Percentiles rank a stretch among this genome's conserved stretches.
Conservation (phyloP, 2,888 invertebrate genomes). For the Phorcus lineatus region DNA sequence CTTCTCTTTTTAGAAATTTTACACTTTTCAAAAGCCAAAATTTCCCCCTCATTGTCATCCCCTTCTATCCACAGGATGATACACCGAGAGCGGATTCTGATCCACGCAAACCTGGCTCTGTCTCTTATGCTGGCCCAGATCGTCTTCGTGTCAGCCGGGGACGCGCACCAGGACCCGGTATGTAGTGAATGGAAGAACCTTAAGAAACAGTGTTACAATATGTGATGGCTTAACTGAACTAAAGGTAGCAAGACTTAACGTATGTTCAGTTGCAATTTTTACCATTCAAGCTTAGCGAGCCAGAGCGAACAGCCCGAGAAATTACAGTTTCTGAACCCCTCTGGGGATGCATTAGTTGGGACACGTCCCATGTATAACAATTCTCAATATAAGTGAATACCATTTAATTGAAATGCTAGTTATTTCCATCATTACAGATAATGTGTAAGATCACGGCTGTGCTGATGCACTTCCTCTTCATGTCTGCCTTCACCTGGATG, state of each 20-base stretch:
- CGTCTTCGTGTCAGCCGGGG: constrained; percentile 53
- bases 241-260: too few species aligned
- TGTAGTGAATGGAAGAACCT: background rate
- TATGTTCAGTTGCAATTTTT: background rate
- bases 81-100: constrained; percentile 54
- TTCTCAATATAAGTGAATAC: too few species aligned
- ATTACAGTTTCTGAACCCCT: too few species aligned
- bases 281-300: background rate
- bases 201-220: background rate
- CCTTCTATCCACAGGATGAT: constrained; percentile 41
- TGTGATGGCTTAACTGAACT: too few species aligned
- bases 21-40: background rate
- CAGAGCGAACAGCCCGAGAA: too few species aligned
- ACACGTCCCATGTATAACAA: too few species aligned
- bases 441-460: constrained; percentile 57
- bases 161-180: constrained; percentile 47
- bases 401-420: too few species aligned
- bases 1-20: background rate
- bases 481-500: constrained; percentile 62
- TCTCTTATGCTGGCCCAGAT: constrained; percentile 54
- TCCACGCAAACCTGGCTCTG: constrained; percentile 54
- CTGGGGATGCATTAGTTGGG: too few species aligned
- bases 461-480: constrained; percentile 56
- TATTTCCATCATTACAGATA: constrained; percentile 34
- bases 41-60: background rate